These are phyloP conservation scores for Incurvaria masculella DNA, from an alignment of 2,888 invertebrate genomes.

Conservation along the genomic window DNA sequence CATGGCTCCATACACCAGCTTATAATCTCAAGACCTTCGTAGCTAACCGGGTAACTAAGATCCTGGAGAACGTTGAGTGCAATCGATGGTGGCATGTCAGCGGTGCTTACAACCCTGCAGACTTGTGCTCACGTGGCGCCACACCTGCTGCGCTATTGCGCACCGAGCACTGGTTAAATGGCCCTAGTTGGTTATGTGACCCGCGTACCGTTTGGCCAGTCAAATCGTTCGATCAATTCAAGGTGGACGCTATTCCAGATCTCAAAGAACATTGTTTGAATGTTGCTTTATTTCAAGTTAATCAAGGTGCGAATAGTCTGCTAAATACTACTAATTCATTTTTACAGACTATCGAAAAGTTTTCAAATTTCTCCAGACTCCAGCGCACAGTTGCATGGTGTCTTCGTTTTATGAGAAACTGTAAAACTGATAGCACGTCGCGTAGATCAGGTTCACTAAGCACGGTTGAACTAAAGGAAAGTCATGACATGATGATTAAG, in stretches of 20 bases:
- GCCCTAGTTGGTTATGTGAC: background rate
- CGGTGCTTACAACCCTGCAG: constrained; percentile 14
- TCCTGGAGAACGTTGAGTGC: constrained; percentile 10
- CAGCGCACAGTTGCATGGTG: background rate
- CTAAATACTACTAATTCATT: no score
- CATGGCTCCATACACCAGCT: constrained; percentile 10
- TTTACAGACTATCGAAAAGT: background rate
- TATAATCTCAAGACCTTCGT: constrained; percentile 8
- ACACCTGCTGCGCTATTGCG: constrained; percentile 7
- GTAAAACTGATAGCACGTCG: background rate
- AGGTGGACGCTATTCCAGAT: background rate
- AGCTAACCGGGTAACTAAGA: constrained; percentile 12
- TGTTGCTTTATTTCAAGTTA: no score
- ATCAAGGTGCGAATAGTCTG: no score
- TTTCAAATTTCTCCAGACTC: background rate
- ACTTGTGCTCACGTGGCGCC: constrained; percentile 13
- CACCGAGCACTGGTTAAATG: constrained; percentile 8
- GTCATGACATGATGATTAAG: background rate
- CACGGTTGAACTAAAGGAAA: background rate
- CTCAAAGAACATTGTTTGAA: no score
- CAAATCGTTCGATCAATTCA: no score
- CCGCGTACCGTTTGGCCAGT: background rate
- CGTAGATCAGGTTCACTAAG: background rate
- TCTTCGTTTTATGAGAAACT: background rate
- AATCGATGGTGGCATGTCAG: constrained; percentile 13